Base-by-base conservation (phyloP, 2,113 vertebrate genomes). In the Cyprinodon variegatus region DNA sequence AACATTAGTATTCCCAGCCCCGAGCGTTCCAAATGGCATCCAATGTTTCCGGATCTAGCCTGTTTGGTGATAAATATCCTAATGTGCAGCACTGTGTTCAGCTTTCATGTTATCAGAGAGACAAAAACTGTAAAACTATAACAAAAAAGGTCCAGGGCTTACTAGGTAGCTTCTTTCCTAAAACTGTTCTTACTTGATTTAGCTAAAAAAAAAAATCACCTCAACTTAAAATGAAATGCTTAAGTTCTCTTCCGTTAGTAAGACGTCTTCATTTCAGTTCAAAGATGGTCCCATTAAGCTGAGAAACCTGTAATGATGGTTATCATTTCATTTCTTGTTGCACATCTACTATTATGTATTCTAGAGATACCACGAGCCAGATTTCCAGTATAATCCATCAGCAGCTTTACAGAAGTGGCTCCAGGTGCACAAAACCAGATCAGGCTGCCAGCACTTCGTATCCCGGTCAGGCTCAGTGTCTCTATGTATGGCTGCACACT, bases 371-470 rank as follows among this genome's bases (percentile, higher is more conserved):
- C 13, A 0, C 29, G 62, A 67, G 78, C 81, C 82, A 79, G 74
- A 72, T 86, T 86, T 81, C 69, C 64, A 61, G 66, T 67, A n/a
- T 81, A 84, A 88, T 90, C 66, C 66, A 89, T 89, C 78, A 86
- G 37, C 73, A 68, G 53, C 74, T 82, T 86, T 53, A 79, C 38
- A 78, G 70, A 20, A 15, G 66, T 68, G 45, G 48, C 71, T 86
- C 59, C 69, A 78, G 65, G 81, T 63, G 65, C 74, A 82, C 74
- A 74, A 61, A 70, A 78, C 62, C 72, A 80, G 75, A 75, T 64
- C 70, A 61, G 78, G 70, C 71, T 64, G 36, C 74, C 69, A 87
- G 73, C 61, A 70, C 70, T 74, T 69, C 78, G 80, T 83, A 36
- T 85, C 79, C 83, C 72, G 66, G 76, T 62, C 82, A 57, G 72